Base-by-base conservation (phyloP, 2,888 invertebrate genomes). In the Tetanocera ferruginea region DNA sequence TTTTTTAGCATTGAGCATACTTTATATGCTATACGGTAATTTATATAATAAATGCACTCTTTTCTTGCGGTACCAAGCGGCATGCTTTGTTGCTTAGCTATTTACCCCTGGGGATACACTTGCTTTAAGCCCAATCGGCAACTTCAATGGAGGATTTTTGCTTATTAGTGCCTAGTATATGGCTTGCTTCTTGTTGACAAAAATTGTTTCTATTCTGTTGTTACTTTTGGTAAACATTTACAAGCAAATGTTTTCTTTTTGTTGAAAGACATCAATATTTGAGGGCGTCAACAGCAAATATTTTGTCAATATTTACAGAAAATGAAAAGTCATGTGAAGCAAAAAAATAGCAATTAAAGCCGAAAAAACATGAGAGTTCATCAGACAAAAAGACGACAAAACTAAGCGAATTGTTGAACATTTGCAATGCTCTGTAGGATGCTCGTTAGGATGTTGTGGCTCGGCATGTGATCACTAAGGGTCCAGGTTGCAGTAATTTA, bases 241-340 rank as follows among this genome's bases (percentile, higher is more conserved):
- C 43, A 43, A 43, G 3, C 43, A 43, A 43, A 43, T 55, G 6
- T 2, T 23, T 19, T 19, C 19, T 2, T 55, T 55, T 55, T 19
- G 19, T 19, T 55, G n/a, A 55, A 1, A n/a, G 2, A 55, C 55
- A 23, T 14, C 43, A 14, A 43, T 43, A 55, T 19, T 19, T 55
- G 55, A 55, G 23, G 55, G 55, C 55, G 55, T 55, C 19, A n/a
- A 55, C 55, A 55, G 55, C 55, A 55, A 55, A 55, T 55, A 55
- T 55, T 19, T 55, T 55, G 55, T 55, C 55, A 55, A 55, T 55
- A 55, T 55, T 55, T 55, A 55, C 55, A 43, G 11, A 14, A 43
- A 43, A 43, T 43, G 43, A 43, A 43, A 43, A 11, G 43, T 43
- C 43, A 43, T 23, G 23, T 9, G 55, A n/a, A 52, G 1, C 1